Conservation (phyloP, 2,888 invertebrate genomes). For the Stramonita haemastoma region DNA sequence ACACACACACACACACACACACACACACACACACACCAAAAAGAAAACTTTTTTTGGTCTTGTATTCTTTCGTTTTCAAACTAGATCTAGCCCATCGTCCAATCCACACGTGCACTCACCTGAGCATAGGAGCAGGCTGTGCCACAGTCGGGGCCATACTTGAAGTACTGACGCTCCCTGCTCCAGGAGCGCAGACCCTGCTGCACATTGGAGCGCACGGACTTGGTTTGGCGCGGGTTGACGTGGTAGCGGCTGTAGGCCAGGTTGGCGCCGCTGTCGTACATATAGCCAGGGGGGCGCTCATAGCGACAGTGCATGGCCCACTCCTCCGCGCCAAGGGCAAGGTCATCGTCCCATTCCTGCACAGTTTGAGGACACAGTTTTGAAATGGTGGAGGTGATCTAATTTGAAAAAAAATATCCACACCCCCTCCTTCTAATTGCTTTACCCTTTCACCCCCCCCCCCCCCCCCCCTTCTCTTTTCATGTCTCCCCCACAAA, state of each 20-base stretch:
- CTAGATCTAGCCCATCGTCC: neutral
- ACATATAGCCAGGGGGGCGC: conserved; percentile 45
- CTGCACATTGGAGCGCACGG: conserved; percentile 42
- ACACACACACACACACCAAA: too few relatives aligned
- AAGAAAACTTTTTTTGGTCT: too few relatives aligned
- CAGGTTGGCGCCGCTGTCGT: conserved; percentile 51
- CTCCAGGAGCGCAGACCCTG: conserved; percentile 49
- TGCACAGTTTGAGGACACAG: neutral
- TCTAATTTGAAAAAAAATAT: too few relatives aligned
- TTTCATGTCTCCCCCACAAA: too few relatives aligned
- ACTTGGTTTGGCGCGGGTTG: conserved; percentile 23
- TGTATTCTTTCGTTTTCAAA: too few relatives aligned
- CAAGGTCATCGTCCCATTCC: conserved; percentile 47
- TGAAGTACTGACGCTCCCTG: conserved; percentile 46
- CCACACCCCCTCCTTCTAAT: too few relatives aligned
- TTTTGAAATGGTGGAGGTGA: too few relatives aligned
- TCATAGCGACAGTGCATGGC: conserved; percentile 52
- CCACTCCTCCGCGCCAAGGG: conserved; percentile 45
- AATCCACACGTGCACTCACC: neutral
- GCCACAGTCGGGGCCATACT: conserved; percentile 51
- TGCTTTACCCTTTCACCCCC: too few relatives aligned
- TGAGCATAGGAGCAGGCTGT: conserved; percentile 48
- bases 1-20: too few relatives aligned
- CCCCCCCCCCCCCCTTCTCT: too few relatives aligned
- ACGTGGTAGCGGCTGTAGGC: conserved; percentile 40